Evolutionary conservation across 2,797 vertebrate species (phyloP), one percentile per base, ranked within the genome.

Genomic region (Peromyscus melanophrys): DNA sequence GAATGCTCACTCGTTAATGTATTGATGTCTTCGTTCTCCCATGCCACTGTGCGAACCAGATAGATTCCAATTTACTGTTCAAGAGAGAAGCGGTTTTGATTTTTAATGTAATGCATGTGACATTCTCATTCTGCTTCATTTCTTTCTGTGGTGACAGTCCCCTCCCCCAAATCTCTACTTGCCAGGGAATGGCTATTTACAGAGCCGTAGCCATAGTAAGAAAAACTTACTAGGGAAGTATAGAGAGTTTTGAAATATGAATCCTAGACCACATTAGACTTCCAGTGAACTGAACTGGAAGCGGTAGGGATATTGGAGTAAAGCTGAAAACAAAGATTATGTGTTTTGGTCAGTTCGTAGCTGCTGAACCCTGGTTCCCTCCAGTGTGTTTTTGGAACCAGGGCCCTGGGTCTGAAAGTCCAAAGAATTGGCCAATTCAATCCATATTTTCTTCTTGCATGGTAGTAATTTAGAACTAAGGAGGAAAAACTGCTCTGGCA

Each of bases 391-490:
- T 95, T 96, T 83, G 93, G 92, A 93, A 91, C 78, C 57, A 27
- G 71, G 71, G 49, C 13, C 75, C 49, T 92, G 46, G 78, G 93
- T 94, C 90, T 96, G 19, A 17, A 82, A 93, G 95, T 94, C 92
- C 95, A 95, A 5, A 4, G 83, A 73, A 73, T 95, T 97, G 91
- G 73, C 37, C 93, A 90, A 11, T 96, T 97, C 73, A 96, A 90
- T 73, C 92, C 86, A 96, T 25, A 94, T 98, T 97, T 97, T 95
- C 89, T 96, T 71, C n/a, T 94, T 97, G 96, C 61, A 94, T 97
- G 98, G 96, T 96, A 94, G 95, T 97, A 90, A 97, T 97, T 98
- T 98, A 96, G 80, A 93, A 93, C 76, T 63, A 89, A 93, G 57
- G 94, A 91, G 91, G 85, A 92, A 97, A 96, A 97, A 90, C 59